Evolutionary conservation across 2,113 vertebrate species (phyloP), one percentile per base, ranked within the genome.

Genomic region (Orthonyx spaldingii): DNA sequence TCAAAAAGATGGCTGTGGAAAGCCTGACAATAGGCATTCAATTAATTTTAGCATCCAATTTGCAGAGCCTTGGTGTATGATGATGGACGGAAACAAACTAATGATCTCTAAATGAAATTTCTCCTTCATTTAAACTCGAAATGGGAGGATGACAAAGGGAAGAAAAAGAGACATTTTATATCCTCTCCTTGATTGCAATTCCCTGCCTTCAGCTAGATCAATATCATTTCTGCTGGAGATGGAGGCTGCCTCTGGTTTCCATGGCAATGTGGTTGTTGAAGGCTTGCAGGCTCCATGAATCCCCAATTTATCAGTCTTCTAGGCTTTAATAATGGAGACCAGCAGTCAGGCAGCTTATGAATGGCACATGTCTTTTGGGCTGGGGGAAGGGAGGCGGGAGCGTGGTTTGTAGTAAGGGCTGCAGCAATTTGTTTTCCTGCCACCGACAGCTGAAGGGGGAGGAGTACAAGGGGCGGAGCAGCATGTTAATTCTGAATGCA

Each of bases 281-380:
- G 96, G 93, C 81, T 95, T 84, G 93, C 96, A 96, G 94, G 96
- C 97, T 96, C 96, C 83, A 94, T 90, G 96, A 97, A 97, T 97
- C 95, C 94, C 95, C 96, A 97, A 95, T 98, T 97, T 98, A 97
- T 97, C 97, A 97, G 96, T 84, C 95, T 97, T 97, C 80, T 90
- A 95, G 95, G 97, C 91, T 96, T 96, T 97, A 97, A 97, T 98
- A 97, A 97, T 89, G 97, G 89, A 96, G 91, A 93, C 85, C 69
- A 96, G 49, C 85, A 98, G 96, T 94, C 96, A 96, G 92, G 93
- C 92, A 91, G 95, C 95, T 97, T 94, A 94, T 96, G 96, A 97
- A 96, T 95, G 96, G 95, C 97, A 96, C 95, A 94, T 96, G 96
- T 86, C 96, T 95, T 77, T 92, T 89, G 92, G 81, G 75, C 86